Evolutionary conservation across 2,797 vertebrate species (phyloP).

Genomic region (Mormyrops attenuatus): DNA sequence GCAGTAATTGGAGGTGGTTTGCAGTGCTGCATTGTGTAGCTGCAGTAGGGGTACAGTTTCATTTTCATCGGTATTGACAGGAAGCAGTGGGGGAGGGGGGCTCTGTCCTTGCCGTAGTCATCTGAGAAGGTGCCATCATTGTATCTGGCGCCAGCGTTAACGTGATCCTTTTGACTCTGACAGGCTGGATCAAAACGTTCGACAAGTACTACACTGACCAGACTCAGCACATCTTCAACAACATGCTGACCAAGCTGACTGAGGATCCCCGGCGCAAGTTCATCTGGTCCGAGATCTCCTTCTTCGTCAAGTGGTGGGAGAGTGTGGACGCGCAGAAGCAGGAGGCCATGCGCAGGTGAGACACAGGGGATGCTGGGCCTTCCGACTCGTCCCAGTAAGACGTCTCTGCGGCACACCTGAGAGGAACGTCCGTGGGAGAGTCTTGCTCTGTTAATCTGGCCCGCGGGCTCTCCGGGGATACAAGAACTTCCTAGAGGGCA

Average conservation of each 20-base stretch:
- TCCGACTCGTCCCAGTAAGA: neutral
- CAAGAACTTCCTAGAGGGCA: neutral
- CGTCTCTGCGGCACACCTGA: neutral
- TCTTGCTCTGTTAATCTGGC: neutral
- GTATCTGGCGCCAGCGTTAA: slow-evolving; percentile 5
- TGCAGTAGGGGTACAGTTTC: neutral
- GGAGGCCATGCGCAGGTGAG: slow-evolving; percentile 83
- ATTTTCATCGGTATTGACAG: neutral
- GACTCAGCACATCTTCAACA: slow-evolving; percentile 95
- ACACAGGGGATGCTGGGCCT: slow-evolving; percentile 11
- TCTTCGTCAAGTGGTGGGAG: slow-evolving; percentile 97
- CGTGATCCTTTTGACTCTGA: slow-evolving; percentile 17
- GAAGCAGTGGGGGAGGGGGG: neutral
- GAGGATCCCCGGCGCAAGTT: slow-evolving; percentile 91
- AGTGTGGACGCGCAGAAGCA: slow-evolving; percentile 77
- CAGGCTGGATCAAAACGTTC: slow-evolving; percentile 98
- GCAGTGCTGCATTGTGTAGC: neutral
- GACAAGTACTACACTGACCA: slow-evolving; percentile 97
- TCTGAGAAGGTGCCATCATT: slow-evolving; percentile 1
- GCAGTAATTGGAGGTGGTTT: neutral
- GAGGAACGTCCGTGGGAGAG: neutral
- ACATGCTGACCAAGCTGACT: slow-evolving; percentile 89
- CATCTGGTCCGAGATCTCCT: slow-evolving; percentile 97
- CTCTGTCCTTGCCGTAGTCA: neutral
- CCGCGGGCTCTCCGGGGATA: neutral